Base-by-base conservation (phyloP, 2,797 vertebrate genomes). In the Coregonus ussuriensis region DNA sequence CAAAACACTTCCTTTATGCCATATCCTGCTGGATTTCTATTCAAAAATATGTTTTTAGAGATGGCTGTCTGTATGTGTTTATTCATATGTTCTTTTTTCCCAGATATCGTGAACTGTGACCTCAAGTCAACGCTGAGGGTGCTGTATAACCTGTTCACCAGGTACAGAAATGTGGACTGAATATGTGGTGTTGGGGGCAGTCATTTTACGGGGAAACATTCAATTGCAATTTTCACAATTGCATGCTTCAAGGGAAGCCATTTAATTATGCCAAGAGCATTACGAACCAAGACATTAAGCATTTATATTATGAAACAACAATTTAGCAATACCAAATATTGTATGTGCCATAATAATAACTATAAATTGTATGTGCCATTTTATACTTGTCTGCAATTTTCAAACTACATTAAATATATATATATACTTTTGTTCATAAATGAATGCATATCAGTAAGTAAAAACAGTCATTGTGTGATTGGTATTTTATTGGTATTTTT, bases 71-170 rank as follows among this genome's bases (percentile, higher is more conserved):
- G 15, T n/a, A n/a, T 59, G 6, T n/a, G n/a, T 62, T 25, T 25
- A 62, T 62, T 62, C 7, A 62, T 62, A 62, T 62, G n/a, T 62
- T 62, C 21, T 62, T 62, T 9, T 62, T 62, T 62, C 59, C n/a
- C 93, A 99, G 98, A 99, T 88, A 98, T 99, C 0, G 97, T 98
- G 86, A 99, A 99, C 92, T 99, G 97, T 84, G 97, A 99, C 90
- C 93, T 99, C 75, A 99, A 99, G 85, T 99, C 98, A 1, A 98
- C 97, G 0, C 93, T 99, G 80, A 94, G 97, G 66, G 97, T 98
- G 74, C 94, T 99, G 47, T 99, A 99, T 94, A 99, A 99, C 87
- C 95, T 99, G 84, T 99, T 99, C 91, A 98, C 97, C 90, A 97
- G 95, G 84, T 98, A 98, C 94, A 94, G 97, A 84, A 97, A 97